phyloP scores from a whole-genome alignment of 2,113 vertebrate species.

The Burhinus bistriatus region DNA sequence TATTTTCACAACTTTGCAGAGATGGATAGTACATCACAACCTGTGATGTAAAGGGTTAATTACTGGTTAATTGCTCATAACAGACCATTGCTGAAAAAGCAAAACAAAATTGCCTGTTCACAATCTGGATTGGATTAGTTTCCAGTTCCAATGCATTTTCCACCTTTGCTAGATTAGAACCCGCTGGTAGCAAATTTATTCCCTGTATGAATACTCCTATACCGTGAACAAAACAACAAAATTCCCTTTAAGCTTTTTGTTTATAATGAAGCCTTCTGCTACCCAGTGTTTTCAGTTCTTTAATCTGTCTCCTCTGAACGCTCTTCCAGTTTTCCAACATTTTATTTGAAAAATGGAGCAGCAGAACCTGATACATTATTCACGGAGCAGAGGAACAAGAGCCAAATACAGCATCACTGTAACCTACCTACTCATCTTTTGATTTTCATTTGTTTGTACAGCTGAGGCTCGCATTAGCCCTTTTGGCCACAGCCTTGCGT shows the following conservation, averaged over 20 bases:
- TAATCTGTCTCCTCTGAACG: background rate
- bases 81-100: background rate
- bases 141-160: background rate
- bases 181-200: background rate
- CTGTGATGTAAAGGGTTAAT: background rate
- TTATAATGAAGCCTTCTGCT: background rate
- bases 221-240: background rate
- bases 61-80: background rate
- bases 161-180: background rate
- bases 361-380: background rate
- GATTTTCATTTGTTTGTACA: slow-evolving; percentile 56
- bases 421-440: slow-evolving; percentile 43
- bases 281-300: background rate
- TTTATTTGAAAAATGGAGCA: background rate
- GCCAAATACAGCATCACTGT: background rate
- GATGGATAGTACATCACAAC: background rate
- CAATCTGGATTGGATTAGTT: background rate
- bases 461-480: slow-evolving; percentile 4
- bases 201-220: background rate
- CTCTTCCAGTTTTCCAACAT: background rate
- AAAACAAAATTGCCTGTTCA: background rate
- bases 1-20: background rate
- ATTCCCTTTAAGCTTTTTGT: background rate
- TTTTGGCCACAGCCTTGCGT: slow-evolving; percentile 35
- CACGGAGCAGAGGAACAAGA: background rate